phyloP scores from a whole-genome alignment of 30 jellyfish, hydroid and myxozoan species.

The Euphysa ruthae region DNA sequence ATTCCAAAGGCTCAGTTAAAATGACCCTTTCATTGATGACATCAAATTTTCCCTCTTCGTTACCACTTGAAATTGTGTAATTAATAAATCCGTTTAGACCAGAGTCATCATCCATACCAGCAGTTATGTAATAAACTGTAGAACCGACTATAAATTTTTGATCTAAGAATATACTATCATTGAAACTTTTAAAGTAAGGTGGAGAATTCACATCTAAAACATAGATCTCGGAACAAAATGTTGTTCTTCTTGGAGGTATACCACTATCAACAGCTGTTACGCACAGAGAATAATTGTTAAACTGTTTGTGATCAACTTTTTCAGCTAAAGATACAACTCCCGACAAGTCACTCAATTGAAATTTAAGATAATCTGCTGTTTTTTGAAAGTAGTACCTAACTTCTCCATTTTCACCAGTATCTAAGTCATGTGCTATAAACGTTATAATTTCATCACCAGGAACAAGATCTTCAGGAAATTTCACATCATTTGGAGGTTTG shows the following conservation, averaged over 20 bases:
- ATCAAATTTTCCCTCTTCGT: neutral
- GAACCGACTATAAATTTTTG: neutral
- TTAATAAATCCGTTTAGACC: neutral
- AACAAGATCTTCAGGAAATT: conserved; percentile 5
- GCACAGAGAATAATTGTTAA: too few relatives aligned
- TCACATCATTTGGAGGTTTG: neutral
- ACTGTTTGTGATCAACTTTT: neutral
- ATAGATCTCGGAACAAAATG: neutral
- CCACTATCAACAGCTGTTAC: too few relatives aligned
- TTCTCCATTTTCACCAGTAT: conserved; percentile 40
- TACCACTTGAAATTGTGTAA: too few relatives aligned
- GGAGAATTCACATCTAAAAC: neutral
- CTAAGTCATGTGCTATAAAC: conserved; percentile 37
- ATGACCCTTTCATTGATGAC: neutral
- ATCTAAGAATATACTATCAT: neutral
- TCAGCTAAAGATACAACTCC: too few relatives aligned
- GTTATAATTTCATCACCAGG: conserved; percentile 29
- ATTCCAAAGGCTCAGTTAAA: neutral
- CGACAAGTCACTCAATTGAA: conserved; percentile 9
- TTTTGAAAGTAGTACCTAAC: conserved; percentile 24
- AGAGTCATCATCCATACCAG: neutral
- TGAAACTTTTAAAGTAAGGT: neutral
- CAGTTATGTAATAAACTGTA: neutral
- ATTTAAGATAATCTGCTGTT: conserved; percentile 7
- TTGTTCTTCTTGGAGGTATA: too few relatives aligned